phyloP scores from a whole-genome alignment of 2,113 vertebrate species.

The Vicugna pacos region DNA sequence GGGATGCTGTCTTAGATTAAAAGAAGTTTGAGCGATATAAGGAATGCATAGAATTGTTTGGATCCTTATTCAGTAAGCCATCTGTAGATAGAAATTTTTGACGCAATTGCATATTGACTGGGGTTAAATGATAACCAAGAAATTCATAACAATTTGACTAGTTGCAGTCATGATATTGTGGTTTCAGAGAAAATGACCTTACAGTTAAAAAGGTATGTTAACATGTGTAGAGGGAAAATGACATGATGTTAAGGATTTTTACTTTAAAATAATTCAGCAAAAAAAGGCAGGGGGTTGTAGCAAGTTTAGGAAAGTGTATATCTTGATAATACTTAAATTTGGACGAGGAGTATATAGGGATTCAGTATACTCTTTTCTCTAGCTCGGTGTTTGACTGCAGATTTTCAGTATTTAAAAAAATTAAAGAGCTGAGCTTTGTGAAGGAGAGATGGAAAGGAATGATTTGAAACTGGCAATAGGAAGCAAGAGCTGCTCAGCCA shows the following conservation, averaged over 20 bases:
- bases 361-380: neutral
- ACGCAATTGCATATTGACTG: neutral
- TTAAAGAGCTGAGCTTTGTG: neutral
- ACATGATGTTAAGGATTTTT: neutral
- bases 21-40: neutral
- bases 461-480: neutral
- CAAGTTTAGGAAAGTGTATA: neutral
- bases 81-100: neutral
- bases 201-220: neutral
- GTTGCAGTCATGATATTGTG: neutral
- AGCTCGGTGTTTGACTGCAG: neutral
- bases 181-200: neutral
- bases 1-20: neutral
- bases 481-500: neutral
- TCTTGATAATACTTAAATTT: slow-evolving; percentile 10
- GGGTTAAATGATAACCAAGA: neutral
- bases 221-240: neutral
- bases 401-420: neutral
- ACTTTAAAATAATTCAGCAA: neutral
- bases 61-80: neutral
- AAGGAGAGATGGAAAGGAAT: neutral
- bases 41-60: neutral
- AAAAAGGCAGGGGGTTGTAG: neutral
- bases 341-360: neutral
- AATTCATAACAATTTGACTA: neutral